Evolutionary conservation across 2,797 vertebrate genomes (phyloP), one percentile per base, ranked within the genome.

Genomic region (Eptatretus atami): DNA sequence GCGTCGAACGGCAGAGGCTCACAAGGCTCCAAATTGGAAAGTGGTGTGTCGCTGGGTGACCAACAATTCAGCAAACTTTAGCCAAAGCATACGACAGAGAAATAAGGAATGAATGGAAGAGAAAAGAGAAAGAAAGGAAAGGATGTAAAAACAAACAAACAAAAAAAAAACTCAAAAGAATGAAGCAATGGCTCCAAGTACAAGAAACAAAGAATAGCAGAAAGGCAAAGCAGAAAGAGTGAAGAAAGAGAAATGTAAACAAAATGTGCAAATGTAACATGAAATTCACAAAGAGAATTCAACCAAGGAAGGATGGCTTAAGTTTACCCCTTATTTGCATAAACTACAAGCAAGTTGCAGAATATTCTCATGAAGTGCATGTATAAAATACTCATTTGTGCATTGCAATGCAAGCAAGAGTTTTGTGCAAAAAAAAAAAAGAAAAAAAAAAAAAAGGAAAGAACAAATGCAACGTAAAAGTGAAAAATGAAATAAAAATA

Each of bases 211-310:
- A 44, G 31, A 44, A 44, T 44, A 44, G 31, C 31, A 44, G 73
- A 69, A 10, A 54, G 63, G 53, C 31, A 63, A 69, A 69, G 3
- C 57, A 64, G 63, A 53, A 64, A 63, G 10, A 63, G 55, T 61
- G 64, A 10, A 44, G 55, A 55, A 31, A 65, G 53, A 65, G 6
- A 63, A 64, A 67, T 67, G 13, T 52, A n/a, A 70, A 12, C 55
- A 15, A 24, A 44, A 52, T 11, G 10, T n/a, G n/a, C n/a, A 54
- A 53, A 24, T 53, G 8, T 53, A 12, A 9, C 15, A 15, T 52
- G 15, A 52, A 52, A 61, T 57, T 57, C 54, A n/a, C 14, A 24
- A 52, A 52, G 63, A 12, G 31, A 44, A 44, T 44, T 44, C 31
- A 44, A 4, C 6, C 31, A 8, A 44, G 31, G 31, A 44, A 44